Evolutionary conservation across 1,140 invertebrate genomes (phyloP).

Genomic region (Drosophila parvula): DNA sequence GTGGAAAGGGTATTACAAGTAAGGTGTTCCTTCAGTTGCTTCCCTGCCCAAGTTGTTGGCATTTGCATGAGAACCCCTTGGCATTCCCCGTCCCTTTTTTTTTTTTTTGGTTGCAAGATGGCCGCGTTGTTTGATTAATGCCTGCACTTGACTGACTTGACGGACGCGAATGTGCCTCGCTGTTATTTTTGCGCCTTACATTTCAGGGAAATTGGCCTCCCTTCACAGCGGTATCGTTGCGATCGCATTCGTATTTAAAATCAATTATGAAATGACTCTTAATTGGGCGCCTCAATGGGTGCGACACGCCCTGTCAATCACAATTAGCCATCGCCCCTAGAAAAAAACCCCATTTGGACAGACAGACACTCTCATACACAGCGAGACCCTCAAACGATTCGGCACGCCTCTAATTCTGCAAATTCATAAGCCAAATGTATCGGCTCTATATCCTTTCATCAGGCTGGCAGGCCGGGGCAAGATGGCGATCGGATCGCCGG

Average conservation of each 20-base stretch:
- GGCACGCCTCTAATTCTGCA: conserved; percentile 78
- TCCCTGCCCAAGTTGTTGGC: conserved; percentile 36
- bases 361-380: conserved; percentile 6
- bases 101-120: conserved; percentile 45
- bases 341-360: conserved; percentile 20
- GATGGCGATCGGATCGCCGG: conserved; percentile 49
- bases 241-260: conserved; percentile 60
- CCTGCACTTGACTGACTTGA: conserved; percentile 73
- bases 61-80: conserved; percentile 44
- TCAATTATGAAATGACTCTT: conserved; percentile 76
- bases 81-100: neutral
- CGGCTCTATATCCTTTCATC: conserved; percentile 70
- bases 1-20: conserved; percentile 6
- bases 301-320: conserved; percentile 80
- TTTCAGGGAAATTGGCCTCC: conserved; percentile 42
- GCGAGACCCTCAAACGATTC: conserved; percentile 44
- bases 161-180: conserved; percentile 34
- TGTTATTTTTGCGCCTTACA: conserved; percentile 28
- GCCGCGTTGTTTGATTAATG: conserved; percentile 69
- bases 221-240: conserved; percentile 10
- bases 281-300: conserved; percentile 78
- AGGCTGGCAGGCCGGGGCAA: conserved; percentile 41
- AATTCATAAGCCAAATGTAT: conserved; percentile 79
- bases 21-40: neutral
- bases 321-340: conserved; percentile 71